Evolutionary conservation across 64 coral and sea anemone genomes (phyloP).

Genomic region (Exaiptasia diaphana): DNA sequence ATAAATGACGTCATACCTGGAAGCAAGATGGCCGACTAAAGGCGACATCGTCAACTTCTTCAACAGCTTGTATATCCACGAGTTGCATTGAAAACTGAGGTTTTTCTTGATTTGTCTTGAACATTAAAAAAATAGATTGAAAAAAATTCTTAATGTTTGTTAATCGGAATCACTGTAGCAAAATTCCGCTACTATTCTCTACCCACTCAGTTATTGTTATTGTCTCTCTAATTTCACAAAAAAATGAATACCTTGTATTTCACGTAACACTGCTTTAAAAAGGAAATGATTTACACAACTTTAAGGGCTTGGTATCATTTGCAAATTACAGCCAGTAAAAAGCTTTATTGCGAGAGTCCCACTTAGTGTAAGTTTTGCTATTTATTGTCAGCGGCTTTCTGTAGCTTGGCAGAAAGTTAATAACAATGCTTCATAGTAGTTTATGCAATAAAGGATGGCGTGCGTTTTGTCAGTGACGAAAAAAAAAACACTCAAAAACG

Average conservation of each 20-base stretch:
- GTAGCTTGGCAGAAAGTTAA: too few species aligned
- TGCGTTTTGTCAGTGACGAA: too few species aligned
- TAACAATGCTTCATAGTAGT: too few species aligned
- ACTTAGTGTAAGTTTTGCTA: too few species aligned
- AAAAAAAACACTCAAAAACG: too few species aligned
- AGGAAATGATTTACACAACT: not conserved
- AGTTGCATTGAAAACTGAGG: slow-evolving; percentile 47
- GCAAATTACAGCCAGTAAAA: too few species aligned
- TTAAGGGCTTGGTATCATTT: not conserved
- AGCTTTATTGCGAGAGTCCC: too few species aligned
- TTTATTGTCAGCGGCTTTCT: too few species aligned
- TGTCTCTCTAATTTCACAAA: not conserved
- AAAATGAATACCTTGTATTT: not conserved
- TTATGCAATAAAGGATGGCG: too few species aligned
- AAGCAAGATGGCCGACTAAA: slow-evolving; percentile 68
- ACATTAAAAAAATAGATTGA: not conserved
- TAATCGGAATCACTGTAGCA: not conserved
- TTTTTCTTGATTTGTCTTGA: slow-evolving; percentile 79
- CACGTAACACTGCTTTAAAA: too few species aligned
- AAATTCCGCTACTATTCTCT: not conserved
- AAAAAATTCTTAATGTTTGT: not conserved
- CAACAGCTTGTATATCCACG: slow-evolving; percentile 68
- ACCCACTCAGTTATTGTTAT: not conserved
- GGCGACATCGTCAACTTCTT: slow-evolving; percentile 65
- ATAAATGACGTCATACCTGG: slow-evolving; percentile 76